Evolutionary conservation across 2,888 invertebrate genomes (phyloP).

Genomic region (Bedellia somnulentella): DNA sequence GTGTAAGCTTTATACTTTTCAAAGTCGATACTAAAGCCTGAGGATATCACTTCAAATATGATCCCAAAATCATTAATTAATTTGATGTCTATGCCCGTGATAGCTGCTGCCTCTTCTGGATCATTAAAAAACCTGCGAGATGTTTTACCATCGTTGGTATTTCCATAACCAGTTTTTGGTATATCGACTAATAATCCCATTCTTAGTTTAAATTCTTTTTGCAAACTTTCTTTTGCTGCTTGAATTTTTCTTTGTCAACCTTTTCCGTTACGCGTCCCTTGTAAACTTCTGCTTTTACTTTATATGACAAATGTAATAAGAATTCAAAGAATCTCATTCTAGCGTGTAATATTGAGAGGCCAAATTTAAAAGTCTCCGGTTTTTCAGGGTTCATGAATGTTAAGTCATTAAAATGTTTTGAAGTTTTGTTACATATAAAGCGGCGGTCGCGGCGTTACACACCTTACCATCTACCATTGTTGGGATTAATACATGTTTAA

Average conservation of each 20-base stretch:
- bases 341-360: constrained; percentile 17
- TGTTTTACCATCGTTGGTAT: neutral
- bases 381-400: constrained; percentile 10
- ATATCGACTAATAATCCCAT: neutral
- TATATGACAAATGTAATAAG: constrained; percentile 19
- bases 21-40: neutral
- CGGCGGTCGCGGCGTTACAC: constrained; percentile 19
- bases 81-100: too few relatives aligned
- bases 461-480: constrained; percentile 21
- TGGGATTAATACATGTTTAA: constrained; percentile 9
- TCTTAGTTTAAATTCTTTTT: neutral
- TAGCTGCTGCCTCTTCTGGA: too few relatives aligned
- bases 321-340: too few relatives aligned
- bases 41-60: neutral
- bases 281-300: too few relatives aligned
- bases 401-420: constrained; percentile 18
- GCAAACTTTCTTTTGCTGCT: too few relatives aligned
- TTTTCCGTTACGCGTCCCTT: too few relatives aligned
- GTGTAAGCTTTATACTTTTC: too few relatives aligned
- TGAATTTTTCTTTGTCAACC: too few relatives aligned
- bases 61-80: neutral
- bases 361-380: constrained; percentile 12
- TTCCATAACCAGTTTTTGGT: neutral
- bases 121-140: too few relatives aligned
- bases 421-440: constrained; percentile 17